Evolutionary conservation across 2,113 vertebrate species (phyloP), one percentile per base, ranked within the genome.

Genomic region (Haemorhous mexicanus): DNA sequence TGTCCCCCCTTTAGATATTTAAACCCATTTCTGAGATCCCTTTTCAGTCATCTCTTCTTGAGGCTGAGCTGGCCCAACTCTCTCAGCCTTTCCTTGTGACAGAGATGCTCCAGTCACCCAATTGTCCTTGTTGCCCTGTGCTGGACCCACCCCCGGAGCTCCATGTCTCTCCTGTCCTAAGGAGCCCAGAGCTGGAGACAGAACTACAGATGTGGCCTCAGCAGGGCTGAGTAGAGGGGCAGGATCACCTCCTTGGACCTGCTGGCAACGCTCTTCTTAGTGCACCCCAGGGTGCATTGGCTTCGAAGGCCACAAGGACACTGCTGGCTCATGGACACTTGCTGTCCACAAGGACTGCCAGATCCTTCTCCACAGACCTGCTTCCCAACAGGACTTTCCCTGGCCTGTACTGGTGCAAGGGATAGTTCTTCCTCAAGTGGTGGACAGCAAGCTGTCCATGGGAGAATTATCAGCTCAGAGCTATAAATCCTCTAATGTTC

Each of bases 161-260:
- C 14, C 66, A 10, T 17, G 13, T 26, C 7, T 35, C 13, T 55
- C 5, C 21, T 32, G 17, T 32, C 0, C 30, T 64, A 4, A 63
- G 58, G 30, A 72, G 26, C 30, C 30, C 76, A 64, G 67, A 72
- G 17, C 11, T 43, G 21, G 41, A 63, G 21, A 43, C 21, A 32
- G 21, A 4, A 3, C 32, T 56, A 35, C 43, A 43, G 41, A 22
- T n/a, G 28, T 2, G 5, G 5, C 28, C 9, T 43, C 24, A 49
- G 20, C 6, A 35, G 21, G 30, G 9, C 26, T 64, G 49, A 56
- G 14, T 6, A 49, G 26, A 50, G 32, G 39, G 47, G 24, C 39
- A 55, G 41, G 32, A 32, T 18, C 35, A 12, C 10, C 19, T n/a
- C 3, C 23, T n/a, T 26, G 0, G 0, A 3, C 9, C 35, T 56